Evolutionary conservation across 1,140 invertebrate genomes (phyloP).

Genomic region (Latrodectus geometricus): DNA sequence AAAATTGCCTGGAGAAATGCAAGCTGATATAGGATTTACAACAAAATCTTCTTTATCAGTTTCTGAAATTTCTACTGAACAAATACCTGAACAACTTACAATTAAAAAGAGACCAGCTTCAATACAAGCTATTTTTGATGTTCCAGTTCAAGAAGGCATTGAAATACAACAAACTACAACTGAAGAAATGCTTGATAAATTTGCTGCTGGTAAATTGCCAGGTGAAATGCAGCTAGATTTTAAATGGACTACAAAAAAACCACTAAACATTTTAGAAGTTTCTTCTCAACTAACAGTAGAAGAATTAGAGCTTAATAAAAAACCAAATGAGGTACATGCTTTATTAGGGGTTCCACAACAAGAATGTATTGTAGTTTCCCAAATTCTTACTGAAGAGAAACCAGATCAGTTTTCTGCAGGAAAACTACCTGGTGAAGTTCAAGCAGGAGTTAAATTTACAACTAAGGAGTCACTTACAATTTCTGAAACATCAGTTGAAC

Average conservation of each 20-base stretch:
- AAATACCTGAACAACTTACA: slow-evolving; percentile 33
- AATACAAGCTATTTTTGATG: slow-evolving; percentile 26
- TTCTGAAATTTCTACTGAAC: slow-evolving; percentile 48
- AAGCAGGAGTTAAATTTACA: slow-evolving; percentile 43
- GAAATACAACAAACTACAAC: slow-evolving; percentile 46
- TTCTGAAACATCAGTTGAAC: slow-evolving; percentile 52
- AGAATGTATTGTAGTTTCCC: slow-evolving; percentile 57
- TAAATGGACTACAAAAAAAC: slow-evolving; percentile 47
- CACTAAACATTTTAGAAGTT: slow-evolving; percentile 42
- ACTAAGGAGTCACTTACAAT: slow-evolving; percentile 44
- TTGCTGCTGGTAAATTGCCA: slow-evolving; percentile 53
- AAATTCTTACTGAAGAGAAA: slow-evolving; percentile 48
- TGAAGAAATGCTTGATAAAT: slow-evolving; percentile 53
- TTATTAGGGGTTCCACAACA: slow-evolving; percentile 28
- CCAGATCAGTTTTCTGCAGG: slow-evolving; percentile 59
- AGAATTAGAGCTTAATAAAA: slow-evolving; percentile 65
- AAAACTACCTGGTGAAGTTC: slow-evolving; percentile 59
- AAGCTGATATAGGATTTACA: slow-evolving; percentile 48
- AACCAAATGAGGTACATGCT: slow-evolving; percentile 60
- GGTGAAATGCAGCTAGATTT: slow-evolving; percentile 48
- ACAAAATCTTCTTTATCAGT: slow-evolving; percentile 47
- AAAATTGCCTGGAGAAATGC: slow-evolving; percentile 57
- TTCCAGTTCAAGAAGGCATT: slow-evolving; percentile 38
- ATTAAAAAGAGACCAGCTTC: slow-evolving; percentile 24
- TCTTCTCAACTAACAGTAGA: slow-evolving; percentile 38